A percentile compares a stretch with the other conserved stretches of the same genome.
These are phyloP conservation scores for Balearica regulorum DNA, from an alignment of 2,797 vertebrate genomes.

Conservation along the genomic window DNA sequence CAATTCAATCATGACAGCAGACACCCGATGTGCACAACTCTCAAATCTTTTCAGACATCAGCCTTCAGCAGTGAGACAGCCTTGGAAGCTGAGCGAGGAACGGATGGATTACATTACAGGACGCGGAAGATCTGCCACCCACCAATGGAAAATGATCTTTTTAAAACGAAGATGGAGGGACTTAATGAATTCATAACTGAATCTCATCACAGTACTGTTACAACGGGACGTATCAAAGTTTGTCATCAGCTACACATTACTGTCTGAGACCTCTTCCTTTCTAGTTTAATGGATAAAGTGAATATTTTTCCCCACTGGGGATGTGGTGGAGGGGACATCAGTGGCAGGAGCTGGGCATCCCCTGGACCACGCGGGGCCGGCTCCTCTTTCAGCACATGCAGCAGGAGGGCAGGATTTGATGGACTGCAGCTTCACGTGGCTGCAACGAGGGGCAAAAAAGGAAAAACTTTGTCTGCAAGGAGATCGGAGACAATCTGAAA, in stretches of 20 bases:
- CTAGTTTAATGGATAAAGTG: not conserved
- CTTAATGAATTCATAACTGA: not conserved
- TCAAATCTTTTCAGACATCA: not conserved
- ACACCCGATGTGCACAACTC: not conserved
- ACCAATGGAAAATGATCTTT: not conserved
- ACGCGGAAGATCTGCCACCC: not conserved
- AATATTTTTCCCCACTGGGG: rapidly evolving
- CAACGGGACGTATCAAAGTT: not conserved
- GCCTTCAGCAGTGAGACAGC: not conserved
- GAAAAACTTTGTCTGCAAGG: not conserved
- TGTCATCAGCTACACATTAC: not conserved
- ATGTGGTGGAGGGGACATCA: not conserved
- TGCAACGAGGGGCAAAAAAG: not conserved
- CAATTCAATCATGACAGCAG: not conserved
- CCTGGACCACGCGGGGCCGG: rapidly evolving
- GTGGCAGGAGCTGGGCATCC: not conserved
- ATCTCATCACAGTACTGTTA: not conserved
- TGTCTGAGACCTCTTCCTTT: not conserved
- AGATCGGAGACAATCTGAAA: not conserved
- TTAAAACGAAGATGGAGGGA: not conserved
- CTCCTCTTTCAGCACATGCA: not conserved
- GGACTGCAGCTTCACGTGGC: not conserved
- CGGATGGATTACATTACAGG: not conserved
- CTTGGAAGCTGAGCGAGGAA: not conserved
- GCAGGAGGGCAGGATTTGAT: not conserved